Conservation (phyloP, 2,888 invertebrate species). For the Drosophila borealis region DNA sequence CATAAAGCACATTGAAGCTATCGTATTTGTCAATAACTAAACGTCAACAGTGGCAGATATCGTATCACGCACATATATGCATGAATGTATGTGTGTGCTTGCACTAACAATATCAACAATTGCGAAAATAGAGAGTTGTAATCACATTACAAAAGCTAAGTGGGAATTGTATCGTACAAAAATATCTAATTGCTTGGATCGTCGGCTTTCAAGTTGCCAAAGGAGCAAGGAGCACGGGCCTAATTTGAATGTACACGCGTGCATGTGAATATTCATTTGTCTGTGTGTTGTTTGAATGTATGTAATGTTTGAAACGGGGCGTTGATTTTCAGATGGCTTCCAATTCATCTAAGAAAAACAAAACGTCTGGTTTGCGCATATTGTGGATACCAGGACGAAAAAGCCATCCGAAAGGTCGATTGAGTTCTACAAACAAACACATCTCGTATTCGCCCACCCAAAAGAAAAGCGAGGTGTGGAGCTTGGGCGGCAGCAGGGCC, state of each 20-base stretch:
- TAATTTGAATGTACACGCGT: not conserved
- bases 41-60: constrained; percentile 13
- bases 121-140: constrained; percentile 9
- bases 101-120: constrained; percentile 6
- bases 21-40: constrained; percentile 18
- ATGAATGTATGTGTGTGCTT: not conserved
- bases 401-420: constrained; percentile 82
- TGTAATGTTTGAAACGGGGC: constrained; percentile 31
- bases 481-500: constrained; percentile 82
- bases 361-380: constrained; percentile 81
- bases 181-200: not conserved
- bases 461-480: constrained; percentile 84
- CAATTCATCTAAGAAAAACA: constrained; percentile 74
- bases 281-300: constrained; percentile 1
- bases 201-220: not conserved
- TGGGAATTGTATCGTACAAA: not conserved
- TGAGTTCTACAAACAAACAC: constrained; percentile 80
- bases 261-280: not conserved
- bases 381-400: constrained; percentile 84
- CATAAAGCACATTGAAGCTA: constrained; percentile 5
- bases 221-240: constrained; percentile 6
- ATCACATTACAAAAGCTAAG: not conserved
- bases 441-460: constrained; percentile 70
- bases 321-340: constrained; percentile 79
- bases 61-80: not conserved